phyloP scores from a whole-genome alignment of 2,888 invertebrate species.

The Volucella inanis region DNA sequence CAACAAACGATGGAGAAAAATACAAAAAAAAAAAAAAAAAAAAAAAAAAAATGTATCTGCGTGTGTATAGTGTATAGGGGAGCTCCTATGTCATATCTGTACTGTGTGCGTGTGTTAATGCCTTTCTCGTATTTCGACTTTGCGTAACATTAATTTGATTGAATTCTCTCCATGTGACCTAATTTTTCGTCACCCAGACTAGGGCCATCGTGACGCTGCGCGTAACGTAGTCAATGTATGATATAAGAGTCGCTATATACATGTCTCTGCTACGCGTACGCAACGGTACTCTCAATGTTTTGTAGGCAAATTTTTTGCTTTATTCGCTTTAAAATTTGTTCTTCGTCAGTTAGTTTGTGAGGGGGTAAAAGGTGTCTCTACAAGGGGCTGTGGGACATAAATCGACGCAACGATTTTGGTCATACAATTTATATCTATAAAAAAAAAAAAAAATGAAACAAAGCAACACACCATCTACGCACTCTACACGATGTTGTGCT shows the following conservation, averaged over 20 bases:
- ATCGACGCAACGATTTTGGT: conserved; percentile 54
- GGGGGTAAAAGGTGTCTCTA: not conserved
- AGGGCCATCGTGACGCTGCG: conserved; percentile 20
- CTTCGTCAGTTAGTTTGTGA: conserved; percentile 18
- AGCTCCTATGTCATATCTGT: not conserved
- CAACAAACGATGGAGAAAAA: not conserved
- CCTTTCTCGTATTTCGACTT: conserved; percentile 54
- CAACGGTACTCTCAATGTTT: conserved; percentile 25
- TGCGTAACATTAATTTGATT: conserved; percentile 74
- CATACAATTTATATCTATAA: conserved; percentile 1
- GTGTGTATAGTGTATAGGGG: not conserved
- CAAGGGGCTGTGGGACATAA: conserved; percentile 23
- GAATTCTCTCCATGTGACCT: conserved; percentile 71
- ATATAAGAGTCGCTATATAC: conserved; percentile 23
- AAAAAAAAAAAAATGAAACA: conserved; percentile 1
- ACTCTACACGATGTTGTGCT: conserved; percentile 51
- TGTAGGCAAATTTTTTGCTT: conserved; percentile 34
- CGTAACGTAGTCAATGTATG: conserved; percentile 5
- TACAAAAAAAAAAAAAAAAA: too few species aligned
- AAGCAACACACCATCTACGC: conserved; percentile 21
- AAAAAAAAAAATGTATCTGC: conserved; percentile 25
- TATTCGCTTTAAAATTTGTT: conserved; percentile 11
- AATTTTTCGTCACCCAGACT: conserved; percentile 67
- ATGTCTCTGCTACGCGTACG: conserved; percentile 21
- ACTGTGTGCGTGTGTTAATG: conserved; percentile 14